Evolutionary conservation across 2,888 invertebrate genomes (phyloP), one percentile per base, ranked within the genome.

Genomic region (Polyommatus icarus): DNA sequence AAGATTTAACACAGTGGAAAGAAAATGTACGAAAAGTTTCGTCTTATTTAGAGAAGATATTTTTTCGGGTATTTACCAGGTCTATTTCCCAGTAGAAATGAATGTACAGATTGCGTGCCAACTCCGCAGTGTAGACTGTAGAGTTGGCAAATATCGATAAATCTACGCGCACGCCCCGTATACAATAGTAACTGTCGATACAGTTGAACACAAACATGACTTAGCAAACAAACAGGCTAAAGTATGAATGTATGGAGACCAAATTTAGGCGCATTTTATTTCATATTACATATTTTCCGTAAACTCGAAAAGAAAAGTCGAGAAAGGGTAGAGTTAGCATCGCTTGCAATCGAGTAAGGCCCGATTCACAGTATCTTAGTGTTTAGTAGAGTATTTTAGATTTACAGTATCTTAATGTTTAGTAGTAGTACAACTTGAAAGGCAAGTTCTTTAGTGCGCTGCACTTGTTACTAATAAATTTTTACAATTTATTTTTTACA

Each of bases 131-230:
- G 75, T 75, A 54, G 46, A 50, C 29, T 75, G 75, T 75, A 54
- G 46, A 29, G 15, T 75, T 50, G 50, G 75, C 75, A 75, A 75
- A 75, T 75, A 75, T 75, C 75, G 75, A 75, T 75, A 75, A 75
- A 50, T 75, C 54, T 24, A 50, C 50, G 29, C 24, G 54, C 50
- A 50, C 50, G 54, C 73, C 46, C 29, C 75, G 75, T 50, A 75
- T 75, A 75, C 50, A 75, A 75, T 29, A 29, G 29, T 50, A 75
- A 46, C 54, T 24, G 75, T 75, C 75, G 29, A 50, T 75, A 54
- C 54, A 54, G 29, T 50, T 75, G 75, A 75, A 50, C 75, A 73
- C 75, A 75, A 75, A 50, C 75, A 29, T 54, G 50, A 75, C 50
- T 54, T 29, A 54, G 50, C 54, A 24, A 54, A 75, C 54, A 71